These are phyloP conservation scores for Pediacus dermestoides DNA, from an alignment of 2,888 invertebrate species.

Conservation along the genomic window DNA sequence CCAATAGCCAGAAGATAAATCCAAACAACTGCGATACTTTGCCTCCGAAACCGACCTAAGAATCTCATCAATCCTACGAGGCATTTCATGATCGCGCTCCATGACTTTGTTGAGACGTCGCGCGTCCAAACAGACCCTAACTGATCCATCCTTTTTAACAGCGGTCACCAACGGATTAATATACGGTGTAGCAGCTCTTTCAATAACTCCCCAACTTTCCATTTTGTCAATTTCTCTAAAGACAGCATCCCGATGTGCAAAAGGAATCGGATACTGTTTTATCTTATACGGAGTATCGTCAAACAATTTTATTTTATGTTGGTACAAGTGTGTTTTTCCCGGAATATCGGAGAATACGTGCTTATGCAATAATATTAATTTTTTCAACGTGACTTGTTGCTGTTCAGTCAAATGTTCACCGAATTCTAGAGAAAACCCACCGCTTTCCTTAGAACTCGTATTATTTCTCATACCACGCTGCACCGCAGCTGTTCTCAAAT, in stretches of 20 bases:
- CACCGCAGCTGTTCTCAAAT: slow-evolving; percentile 3
- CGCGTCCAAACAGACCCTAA: slow-evolving; percentile 33
- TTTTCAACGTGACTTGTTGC: neutral
- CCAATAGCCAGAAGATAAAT: slow-evolving; percentile 10
- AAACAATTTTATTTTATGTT: slow-evolving; percentile 22
- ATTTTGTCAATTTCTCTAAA: slow-evolving; percentile 15
- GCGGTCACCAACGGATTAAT: slow-evolving; percentile 31
- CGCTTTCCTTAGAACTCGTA: neutral
- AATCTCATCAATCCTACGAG: slow-evolving; percentile 10
- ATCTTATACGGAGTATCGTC: slow-evolving; percentile 17
- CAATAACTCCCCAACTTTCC: slow-evolving; percentile 31
- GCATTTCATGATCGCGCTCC: slow-evolving; percentile 28
- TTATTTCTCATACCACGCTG: neutral
- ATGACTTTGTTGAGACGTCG: slow-evolving; percentile 31
- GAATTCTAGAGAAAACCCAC: too few relatives aligned
- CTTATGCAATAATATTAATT: neutral
- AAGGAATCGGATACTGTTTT: slow-evolving; percentile 1
- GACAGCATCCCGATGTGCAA: slow-evolving; percentile 11
- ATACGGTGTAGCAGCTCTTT: slow-evolving; percentile 28
- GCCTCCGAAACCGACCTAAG: neutral
- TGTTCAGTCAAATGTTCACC: neutral
- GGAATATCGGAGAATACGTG: slow-evolving; percentile 11
- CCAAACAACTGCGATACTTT: slow-evolving; percentile 4
- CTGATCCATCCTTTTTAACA: slow-evolving; percentile 28
- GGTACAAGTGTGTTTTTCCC: slow-evolving; percentile 16